Conservation (phyloP, 2,797 vertebrate species). For the Pangasius sanitwongsei region DNA sequence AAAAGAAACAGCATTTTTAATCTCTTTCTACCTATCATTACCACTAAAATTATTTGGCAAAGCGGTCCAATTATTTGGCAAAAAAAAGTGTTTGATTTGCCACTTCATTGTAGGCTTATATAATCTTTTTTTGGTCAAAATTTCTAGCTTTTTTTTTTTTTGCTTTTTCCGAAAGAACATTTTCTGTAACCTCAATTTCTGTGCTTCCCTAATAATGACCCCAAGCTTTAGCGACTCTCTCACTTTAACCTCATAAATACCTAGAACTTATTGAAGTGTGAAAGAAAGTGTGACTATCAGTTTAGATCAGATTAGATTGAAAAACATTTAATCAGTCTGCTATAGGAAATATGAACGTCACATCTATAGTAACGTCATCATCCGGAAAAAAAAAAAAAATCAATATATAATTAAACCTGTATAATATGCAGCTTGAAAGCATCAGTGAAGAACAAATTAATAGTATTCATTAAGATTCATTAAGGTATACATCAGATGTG, state of each 20-base stretch:
- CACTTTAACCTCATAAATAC: neutral
- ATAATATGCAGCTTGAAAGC: neutral
- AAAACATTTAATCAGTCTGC: neutral
- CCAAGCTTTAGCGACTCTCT: too few relatives aligned
- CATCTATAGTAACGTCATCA: neutral
- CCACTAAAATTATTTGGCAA: neutral
- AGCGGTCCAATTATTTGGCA: neutral
- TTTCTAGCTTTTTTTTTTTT: too few relatives aligned
- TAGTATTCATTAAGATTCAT: neutral
- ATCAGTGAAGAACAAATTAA: neutral
- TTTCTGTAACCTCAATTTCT: too few relatives aligned
- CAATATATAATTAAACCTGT: neutral
- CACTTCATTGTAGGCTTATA: neutral
- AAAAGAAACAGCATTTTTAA: neutral
- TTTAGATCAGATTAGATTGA: neutral
- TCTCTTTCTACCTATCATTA: neutral
- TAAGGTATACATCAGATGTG: too few relatives aligned
- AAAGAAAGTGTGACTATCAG: neutral
- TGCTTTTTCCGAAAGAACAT: neutral
- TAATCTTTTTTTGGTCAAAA: too few relatives aligned
- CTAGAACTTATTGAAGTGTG: neutral
- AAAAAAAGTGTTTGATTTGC: neutral
- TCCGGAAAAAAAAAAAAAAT: neutral
- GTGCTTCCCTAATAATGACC: too few relatives aligned
- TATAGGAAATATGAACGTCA: neutral